phyloP scores from a whole-genome alignment of 2,888 invertebrate genomes.

The Drosophila merina region DNA sequence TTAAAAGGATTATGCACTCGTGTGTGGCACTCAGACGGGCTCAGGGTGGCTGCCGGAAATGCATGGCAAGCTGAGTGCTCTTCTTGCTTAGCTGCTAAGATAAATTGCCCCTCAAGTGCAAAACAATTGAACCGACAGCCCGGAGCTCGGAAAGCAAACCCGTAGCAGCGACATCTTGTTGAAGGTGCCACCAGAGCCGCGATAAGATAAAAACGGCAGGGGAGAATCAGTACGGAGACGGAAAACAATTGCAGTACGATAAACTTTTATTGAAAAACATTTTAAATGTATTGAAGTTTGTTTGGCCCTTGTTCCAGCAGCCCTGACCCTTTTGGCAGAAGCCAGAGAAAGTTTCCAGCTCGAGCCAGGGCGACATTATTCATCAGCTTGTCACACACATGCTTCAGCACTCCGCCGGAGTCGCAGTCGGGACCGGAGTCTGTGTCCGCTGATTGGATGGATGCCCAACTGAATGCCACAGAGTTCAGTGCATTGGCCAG shows the following conservation, averaged over 20 bases:
- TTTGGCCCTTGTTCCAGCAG: conserved; percentile 37
- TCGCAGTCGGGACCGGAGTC: background rate
- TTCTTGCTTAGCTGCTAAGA: conserved; percentile 57
- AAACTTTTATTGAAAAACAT: conserved; percentile 79
- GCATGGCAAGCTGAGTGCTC: conserved; percentile 65
- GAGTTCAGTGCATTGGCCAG: conserved; percentile 10
- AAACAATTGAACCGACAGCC: conserved; percentile 69
- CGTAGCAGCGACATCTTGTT: conserved; percentile 43
- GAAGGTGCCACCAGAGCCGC: conserved; percentile 38
- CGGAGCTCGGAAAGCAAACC: conserved; percentile 9
- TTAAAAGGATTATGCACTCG: conserved; percentile 76
- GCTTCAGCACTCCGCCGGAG: conserved; percentile 8
- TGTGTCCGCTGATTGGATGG: conserved; percentile 22
- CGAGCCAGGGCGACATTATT: conserved; percentile 56
- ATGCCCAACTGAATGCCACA: conserved; percentile 19
- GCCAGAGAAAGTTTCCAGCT: conserved; percentile 49
- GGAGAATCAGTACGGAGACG: conserved; percentile 22
- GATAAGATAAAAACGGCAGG: conserved; percentile 34
- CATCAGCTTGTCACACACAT: conserved; percentile 51
- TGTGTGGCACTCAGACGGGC: conserved; percentile 50
- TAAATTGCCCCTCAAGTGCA: conserved; percentile 78
- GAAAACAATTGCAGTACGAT: conserved; percentile 68
- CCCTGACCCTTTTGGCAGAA: conserved; percentile 48
- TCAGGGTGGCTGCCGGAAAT: conserved; percentile 45
- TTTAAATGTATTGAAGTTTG: conserved; percentile 68